Evolutionary conservation across 2,113 vertebrate genomes (phyloP).

Genomic region (Tenrec ecaudatus): DNA sequence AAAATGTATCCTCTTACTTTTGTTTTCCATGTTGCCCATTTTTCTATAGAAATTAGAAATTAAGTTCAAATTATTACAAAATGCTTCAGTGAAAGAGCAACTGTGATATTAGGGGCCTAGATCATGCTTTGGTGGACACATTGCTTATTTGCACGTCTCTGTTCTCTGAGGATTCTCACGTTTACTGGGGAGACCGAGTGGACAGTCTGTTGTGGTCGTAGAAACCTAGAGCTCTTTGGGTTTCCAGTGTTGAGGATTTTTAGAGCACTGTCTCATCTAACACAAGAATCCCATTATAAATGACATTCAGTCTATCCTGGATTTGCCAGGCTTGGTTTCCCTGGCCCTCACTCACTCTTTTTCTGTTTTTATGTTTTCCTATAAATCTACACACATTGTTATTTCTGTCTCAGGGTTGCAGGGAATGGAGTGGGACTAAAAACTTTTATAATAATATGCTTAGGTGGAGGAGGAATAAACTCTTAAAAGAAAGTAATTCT

Average conservation of each 20-base stretch:
- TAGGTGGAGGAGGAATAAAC: background rate
- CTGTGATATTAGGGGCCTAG: background rate
- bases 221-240: conserved; percentile 30
- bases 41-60: conserved; percentile 20
- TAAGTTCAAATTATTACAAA: conserved; percentile 53
- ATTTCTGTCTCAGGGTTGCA: conserved; percentile 38
- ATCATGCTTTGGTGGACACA: background rate
- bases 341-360: background rate
- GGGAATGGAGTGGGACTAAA: background rate
- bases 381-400: background rate
- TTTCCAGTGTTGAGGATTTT: conserved; percentile 54
- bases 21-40: conserved; percentile 11
- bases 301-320: background rate
- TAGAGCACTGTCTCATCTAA: conserved; percentile 32
- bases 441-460: background rate
- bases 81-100: conserved; percentile 44
- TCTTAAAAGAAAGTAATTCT: conserved; percentile 39
- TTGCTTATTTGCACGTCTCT: conserved; percentile 1
- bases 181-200: background rate
- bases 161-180: conserved; percentile 34
- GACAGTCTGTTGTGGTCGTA: background rate
- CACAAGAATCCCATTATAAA: background rate
- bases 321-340: conserved; percentile 38
- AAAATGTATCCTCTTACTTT: conserved; percentile 5
- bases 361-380: conserved; percentile 12